Conservation (phyloP, 2,113 vertebrate genomes). For the Rattus rattus region DNA sequence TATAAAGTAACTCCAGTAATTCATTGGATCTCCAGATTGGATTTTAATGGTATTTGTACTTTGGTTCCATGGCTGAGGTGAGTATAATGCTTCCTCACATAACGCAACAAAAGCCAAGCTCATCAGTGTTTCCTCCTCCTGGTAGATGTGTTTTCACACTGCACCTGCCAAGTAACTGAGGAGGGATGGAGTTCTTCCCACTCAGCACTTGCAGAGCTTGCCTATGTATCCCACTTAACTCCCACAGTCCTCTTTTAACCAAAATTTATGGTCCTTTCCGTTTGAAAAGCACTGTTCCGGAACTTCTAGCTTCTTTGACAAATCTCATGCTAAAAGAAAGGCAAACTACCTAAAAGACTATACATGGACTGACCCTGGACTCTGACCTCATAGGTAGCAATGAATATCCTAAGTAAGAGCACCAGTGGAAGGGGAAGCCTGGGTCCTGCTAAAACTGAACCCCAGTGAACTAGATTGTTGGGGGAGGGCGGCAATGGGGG, state of each 20-base stretch:
- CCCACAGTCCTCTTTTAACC: not conserved
- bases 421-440: too few relatives aligned
- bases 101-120: not conserved
- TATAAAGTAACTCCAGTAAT: not conserved
- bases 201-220: not conserved
- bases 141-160: not conserved
- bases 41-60: not conserved
- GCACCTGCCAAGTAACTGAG: too few relatives aligned
- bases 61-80: not conserved
- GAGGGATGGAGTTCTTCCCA: not conserved
- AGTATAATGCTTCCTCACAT: not conserved
- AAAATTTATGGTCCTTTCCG: not conserved
- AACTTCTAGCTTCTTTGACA: not conserved
- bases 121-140: accelerated
- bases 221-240: too few relatives aligned
- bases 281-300: not conserved
- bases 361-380: too few relatives aligned
- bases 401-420: too few relatives aligned
- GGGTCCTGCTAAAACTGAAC: too few relatives aligned
- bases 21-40: too few relatives aligned
- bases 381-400: too few relatives aligned
- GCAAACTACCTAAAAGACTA: too few relatives aligned
- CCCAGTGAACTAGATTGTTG: too few relatives aligned
- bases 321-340: not conserved
- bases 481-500: too few relatives aligned